phyloP scores from a whole-genome alignment of 2,888 invertebrate species.

The Macaria liturata region DNA sequence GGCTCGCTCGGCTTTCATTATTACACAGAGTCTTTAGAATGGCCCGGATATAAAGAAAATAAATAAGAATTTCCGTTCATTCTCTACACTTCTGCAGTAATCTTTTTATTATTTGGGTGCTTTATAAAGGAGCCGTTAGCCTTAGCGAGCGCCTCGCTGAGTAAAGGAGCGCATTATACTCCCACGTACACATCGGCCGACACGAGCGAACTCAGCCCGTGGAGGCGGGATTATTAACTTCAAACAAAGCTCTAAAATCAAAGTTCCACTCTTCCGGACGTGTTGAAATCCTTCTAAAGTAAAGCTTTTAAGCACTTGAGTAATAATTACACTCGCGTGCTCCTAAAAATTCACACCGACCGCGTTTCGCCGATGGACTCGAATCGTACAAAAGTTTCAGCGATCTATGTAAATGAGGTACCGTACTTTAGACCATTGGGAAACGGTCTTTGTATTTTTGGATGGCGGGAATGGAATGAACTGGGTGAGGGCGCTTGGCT shows the following conservation, averaged over 20 bases:
- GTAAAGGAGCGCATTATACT: not conserved
- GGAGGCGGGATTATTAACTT: slow-evolving; percentile 36
- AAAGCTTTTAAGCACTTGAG: slow-evolving; percentile 70
- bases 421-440: slow-evolving; percentile 34
- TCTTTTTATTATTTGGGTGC: slow-evolving; percentile 13
- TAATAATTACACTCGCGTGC: slow-evolving; percentile 58
- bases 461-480: slow-evolving; percentile 30
- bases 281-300: slow-evolving; percentile 55
- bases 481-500: slow-evolving; percentile 32
- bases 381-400: slow-evolving; percentile 53
- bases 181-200: not conserved
- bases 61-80: slow-evolving; percentile 27
- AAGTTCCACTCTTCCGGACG: slow-evolving; percentile 44
- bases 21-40: slow-evolving; percentile 22
- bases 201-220: slow-evolving; percentile 16
- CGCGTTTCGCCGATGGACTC: slow-evolving; percentile 47
- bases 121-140: slow-evolving; percentile 4
- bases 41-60: slow-evolving; percentile 23
- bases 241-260: slow-evolving; percentile 43
- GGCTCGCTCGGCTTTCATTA: slow-evolving; percentile 8
- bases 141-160: not conserved
- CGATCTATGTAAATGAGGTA: slow-evolving; percentile 52
- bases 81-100: slow-evolving; percentile 17
- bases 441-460: slow-evolving; percentile 44
- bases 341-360: slow-evolving; percentile 55